These are phyloP conservation scores for Athene cunicularia DNA, from an alignment of 2,113 vertebrate species.

Conservation along the genomic window DNA sequence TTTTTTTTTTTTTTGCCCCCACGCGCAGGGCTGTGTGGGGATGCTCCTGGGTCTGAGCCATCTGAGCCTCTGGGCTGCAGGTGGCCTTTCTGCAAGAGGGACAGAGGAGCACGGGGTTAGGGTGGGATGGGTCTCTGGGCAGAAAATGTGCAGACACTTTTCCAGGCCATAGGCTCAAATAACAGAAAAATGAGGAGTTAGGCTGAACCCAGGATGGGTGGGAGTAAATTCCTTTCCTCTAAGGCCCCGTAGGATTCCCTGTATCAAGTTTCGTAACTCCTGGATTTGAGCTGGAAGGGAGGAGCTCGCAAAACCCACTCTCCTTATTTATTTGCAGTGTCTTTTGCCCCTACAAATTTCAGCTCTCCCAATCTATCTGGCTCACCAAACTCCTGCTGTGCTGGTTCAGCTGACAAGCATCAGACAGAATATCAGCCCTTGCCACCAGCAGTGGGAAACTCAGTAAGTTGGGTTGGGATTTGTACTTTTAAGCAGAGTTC, in stretches of 20 bases:
- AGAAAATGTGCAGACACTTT: slow-evolving; percentile 27
- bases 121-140: background rate
- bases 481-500: background rate
- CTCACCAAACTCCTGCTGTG: background rate
- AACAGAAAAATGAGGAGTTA: slow-evolving; percentile 45
- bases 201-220: slow-evolving; percentile 57
- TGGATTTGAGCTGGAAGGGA: slow-evolving; percentile 33
- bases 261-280: slow-evolving; percentile 46
- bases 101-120: background rate
- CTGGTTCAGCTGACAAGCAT: background rate
- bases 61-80: background rate
- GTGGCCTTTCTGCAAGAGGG: background rate
- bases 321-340: slow-evolving; percentile 7
- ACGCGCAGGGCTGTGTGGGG: accelerated
- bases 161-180: slow-evolving; percentile 20
- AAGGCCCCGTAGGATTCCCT: slow-evolving; percentile 30
- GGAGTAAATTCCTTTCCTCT: slow-evolving; percentile 62
- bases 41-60: background rate
- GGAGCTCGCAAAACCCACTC: background rate
- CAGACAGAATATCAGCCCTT: background rate
- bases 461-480: background rate
- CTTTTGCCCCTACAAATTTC: background rate
- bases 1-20: background rate
- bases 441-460: background rate
- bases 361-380: background rate